phyloP scores from a whole-genome alignment of 2,797 vertebrate genomes.

The Trematomus bernacchii region DNA sequence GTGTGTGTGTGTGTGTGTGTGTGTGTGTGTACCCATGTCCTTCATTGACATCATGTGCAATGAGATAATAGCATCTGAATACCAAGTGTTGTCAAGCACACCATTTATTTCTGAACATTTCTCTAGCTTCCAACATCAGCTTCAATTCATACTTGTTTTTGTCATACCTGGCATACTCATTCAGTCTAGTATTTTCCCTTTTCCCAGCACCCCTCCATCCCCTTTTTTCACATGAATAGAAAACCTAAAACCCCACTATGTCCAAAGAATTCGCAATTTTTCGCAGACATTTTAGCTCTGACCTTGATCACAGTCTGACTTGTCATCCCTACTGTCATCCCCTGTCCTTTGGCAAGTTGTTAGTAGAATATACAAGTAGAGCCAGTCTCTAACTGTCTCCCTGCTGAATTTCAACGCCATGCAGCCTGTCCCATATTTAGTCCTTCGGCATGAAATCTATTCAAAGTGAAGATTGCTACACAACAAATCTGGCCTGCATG shows the following conservation, averaged over 20 bases:
- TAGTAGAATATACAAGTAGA: conserved; percentile 66
- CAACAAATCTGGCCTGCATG: conserved; percentile 42
- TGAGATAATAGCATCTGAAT: conserved; percentile 55
- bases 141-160: conserved; percentile 8
- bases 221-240: conserved; percentile 48
- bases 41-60: conserved; percentile 53
- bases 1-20: conserved; percentile 2
- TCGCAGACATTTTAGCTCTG: conserved; percentile 54
- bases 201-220: conserved; percentile 33
- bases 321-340: conserved; percentile 67
- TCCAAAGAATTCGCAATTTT: conserved; percentile 44
- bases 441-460: conserved; percentile 42
- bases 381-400: conserved; percentile 30
- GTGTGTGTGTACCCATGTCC: conserved; percentile 24
- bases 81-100: conserved; percentile 19
- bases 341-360: conserved; percentile 58
- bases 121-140: conserved; percentile 2
- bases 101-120: conserved; percentile 25
- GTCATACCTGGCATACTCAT: conserved; percentile 17
- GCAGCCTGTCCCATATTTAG: conserved; percentile 37
- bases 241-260: conserved; percentile 47
- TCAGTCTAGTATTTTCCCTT: conserved; percentile 30
- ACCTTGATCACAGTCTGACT: conserved; percentile 72
- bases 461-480: conserved; percentile 39
- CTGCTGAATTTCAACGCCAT: conserved; percentile 49